These are phyloP conservation scores for Melanchra persicariae DNA, from an alignment of 2,888 invertebrate genomes.

Conservation along the genomic window DNA sequence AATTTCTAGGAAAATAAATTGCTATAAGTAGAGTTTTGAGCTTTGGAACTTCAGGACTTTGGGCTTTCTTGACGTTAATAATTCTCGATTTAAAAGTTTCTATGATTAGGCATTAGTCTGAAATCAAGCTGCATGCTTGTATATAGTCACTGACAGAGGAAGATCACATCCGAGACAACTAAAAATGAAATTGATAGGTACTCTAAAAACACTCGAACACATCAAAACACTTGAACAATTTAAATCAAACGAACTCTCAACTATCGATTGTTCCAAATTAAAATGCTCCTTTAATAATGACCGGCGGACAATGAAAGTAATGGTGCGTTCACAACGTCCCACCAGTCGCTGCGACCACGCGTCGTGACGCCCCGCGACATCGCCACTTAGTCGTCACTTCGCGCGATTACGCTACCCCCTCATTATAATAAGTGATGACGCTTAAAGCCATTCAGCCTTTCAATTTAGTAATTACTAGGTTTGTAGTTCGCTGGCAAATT, in stretches of 20 bases:
- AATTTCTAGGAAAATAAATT: background rate
- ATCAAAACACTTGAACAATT: slow-evolving; percentile 18
- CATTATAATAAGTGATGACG: slow-evolving; percentile 89
- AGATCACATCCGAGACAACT: background rate
- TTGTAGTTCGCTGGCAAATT: slow-evolving; percentile 71
- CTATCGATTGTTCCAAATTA: slow-evolving; percentile 74
- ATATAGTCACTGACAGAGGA: background rate
- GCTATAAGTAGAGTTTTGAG: background rate
- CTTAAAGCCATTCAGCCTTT: slow-evolving; percentile 88
- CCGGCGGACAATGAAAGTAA: slow-evolving; percentile 83
- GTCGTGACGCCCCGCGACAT: slow-evolving; percentile 79
- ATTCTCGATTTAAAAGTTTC: no score
- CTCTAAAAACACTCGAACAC: no score
- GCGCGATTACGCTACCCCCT: slow-evolving; percentile 83
- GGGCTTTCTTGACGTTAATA: background rate
- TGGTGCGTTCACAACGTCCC: slow-evolving; percentile 81
- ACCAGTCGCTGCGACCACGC: slow-evolving; percentile 73
- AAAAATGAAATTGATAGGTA: no score
- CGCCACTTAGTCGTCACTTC: slow-evolving; percentile 85
- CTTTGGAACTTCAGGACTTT: background rate
- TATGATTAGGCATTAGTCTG: background rate
- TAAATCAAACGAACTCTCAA: slow-evolving; percentile 31
- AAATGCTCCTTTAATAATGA: slow-evolving; percentile 78
- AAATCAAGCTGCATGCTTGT: background rate
- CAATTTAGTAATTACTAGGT: slow-evolving; percentile 90